phyloP scores from a whole-genome alignment of 1,140 invertebrate species.

The Calephelis virginiensis region DNA sequence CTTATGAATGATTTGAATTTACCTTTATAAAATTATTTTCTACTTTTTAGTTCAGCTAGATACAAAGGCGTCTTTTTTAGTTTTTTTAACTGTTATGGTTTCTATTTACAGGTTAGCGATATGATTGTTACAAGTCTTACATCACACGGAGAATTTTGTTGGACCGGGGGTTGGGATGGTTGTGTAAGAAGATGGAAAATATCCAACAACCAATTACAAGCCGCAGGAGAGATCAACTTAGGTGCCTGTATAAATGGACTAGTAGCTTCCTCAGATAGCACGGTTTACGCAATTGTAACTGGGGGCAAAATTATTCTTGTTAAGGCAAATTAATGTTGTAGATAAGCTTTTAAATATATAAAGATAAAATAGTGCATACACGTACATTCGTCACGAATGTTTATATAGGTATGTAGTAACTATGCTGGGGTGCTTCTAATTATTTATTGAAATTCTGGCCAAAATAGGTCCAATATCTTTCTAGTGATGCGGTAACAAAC shows the following conservation, averaged over 20 bases:
- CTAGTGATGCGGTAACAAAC: no score
- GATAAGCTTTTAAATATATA: not conserved
- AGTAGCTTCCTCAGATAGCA: conserved; percentile 31
- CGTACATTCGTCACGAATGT: no score
- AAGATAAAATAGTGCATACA: no score
- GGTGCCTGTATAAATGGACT: conserved; percentile 60
- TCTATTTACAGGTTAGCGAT: conserved; percentile 55
- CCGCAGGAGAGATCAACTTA: conserved; percentile 53
- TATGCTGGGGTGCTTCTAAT: no score
- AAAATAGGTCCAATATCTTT: no score
- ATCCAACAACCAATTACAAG: conserved; percentile 40
- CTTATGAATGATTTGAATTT: no score
- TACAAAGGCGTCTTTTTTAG: not conserved
- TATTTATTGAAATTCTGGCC: no score
- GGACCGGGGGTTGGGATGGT: conserved; percentile 70
- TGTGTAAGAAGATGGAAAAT: conserved; percentile 55
- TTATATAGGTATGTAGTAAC: no score
- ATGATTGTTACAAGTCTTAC: conserved; percentile 67
- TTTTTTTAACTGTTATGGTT: conserved; percentile 1
- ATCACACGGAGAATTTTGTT: conserved; percentile 45
- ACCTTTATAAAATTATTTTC: no score
- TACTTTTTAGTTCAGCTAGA: no score
- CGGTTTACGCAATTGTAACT: conserved; percentile 46
- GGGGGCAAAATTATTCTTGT: conserved; percentile 50
- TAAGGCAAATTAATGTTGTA: conserved; percentile 25